A percentile compares a stretch with the other conserved stretches of the same genome.
Evolutionary conservation across 2,888 invertebrate genomes (phyloP).

Genomic region (Ecdyonurus torrentis): DNA sequence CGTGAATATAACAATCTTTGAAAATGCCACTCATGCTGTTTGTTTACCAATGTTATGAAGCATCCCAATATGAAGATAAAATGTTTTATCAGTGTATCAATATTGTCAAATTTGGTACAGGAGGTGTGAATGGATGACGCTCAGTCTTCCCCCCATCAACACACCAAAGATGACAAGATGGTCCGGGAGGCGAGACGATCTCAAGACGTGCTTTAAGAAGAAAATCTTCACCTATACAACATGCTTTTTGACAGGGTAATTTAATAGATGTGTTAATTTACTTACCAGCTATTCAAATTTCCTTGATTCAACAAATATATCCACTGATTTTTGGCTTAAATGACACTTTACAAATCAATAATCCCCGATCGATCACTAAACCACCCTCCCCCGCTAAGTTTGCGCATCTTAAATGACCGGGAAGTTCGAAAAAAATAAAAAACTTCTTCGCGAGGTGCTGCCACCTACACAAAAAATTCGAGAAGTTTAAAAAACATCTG

Average conservation of each 20-base stretch:
- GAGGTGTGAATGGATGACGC: neutral
- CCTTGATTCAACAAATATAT: neutral
- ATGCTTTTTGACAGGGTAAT: neutral
- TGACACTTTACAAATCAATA: neutral
- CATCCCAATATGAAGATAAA: neutral
- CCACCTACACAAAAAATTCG: neutral
- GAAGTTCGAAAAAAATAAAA: neutral
- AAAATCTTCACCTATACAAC: neutral
- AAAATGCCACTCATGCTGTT: neutral
- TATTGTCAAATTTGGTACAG: neutral
- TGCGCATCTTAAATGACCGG: neutral
- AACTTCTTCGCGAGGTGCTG: neutral
- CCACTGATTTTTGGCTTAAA: neutral
- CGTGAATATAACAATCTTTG: neutral
- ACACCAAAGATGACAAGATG: neutral
- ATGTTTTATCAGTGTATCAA: neutral
- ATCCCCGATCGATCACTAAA: neutral
- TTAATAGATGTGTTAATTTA: neutral
- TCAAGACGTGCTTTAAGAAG: neutral
- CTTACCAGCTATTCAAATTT: neutral
- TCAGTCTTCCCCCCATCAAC: neutral
- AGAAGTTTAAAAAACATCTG: neutral
- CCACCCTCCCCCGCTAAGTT: neutral
- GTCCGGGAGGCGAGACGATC: neutral
- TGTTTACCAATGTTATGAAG: neutral